phyloP scores from a whole-genome alignment of 2,797 vertebrate genomes.

The Falco columbarius region DNA sequence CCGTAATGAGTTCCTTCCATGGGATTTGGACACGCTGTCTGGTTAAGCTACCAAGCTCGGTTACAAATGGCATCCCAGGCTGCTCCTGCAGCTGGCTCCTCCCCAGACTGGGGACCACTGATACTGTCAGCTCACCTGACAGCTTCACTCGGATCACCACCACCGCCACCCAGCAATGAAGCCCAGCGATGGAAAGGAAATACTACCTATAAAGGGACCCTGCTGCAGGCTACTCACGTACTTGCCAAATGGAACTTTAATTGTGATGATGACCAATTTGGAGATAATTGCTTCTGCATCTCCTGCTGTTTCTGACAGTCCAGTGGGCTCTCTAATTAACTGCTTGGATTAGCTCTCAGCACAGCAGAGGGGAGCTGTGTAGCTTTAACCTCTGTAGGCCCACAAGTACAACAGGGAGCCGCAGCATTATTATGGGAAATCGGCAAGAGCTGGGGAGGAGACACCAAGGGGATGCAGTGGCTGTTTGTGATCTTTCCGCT shows the following conservation, averaged over 20 bases:
- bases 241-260: constrained; percentile 21
- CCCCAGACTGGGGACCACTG: not conserved
- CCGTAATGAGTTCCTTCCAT: not conserved
- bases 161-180: not conserved
- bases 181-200: not conserved
- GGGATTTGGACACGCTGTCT: not conserved
- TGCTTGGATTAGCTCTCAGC: not conserved
- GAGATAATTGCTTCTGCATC: constrained; percentile 31
- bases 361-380: not conserved
- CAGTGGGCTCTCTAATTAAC: constrained; percentile 39
- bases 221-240: not conserved
- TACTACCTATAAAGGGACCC: not conserved
- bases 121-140: not conserved
- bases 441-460: not conserved
- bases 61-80: not conserved
- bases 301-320: constrained; percentile 23
- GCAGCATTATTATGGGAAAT: not conserved
- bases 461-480: not conserved
- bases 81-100: not conserved
- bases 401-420: not conserved
- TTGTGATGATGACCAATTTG: constrained; percentile 26
- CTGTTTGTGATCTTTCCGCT: not conserved
- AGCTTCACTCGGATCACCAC: not conserved
- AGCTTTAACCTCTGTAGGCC: not conserved
- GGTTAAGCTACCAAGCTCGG: not conserved